Conservation (phyloP, 2,888 invertebrate species). For the Acanthococcus lagerstroemiae region DNA sequence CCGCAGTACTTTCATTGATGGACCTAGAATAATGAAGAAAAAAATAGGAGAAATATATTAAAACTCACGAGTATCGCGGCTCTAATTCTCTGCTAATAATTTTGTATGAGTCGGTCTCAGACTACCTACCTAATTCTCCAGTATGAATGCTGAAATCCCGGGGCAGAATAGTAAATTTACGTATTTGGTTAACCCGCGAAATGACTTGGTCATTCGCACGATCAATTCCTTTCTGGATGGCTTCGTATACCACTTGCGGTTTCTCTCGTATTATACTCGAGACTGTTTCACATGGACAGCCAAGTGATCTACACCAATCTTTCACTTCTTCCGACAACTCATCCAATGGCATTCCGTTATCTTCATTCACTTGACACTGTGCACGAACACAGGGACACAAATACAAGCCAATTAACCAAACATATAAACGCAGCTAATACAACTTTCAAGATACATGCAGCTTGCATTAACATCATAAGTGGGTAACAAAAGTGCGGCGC, state of each 20-base stretch:
- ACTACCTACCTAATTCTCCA: conserved; percentile 76
- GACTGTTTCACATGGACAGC: conserved; percentile 52
- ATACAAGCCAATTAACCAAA: no score
- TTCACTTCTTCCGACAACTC: conserved; percentile 53
- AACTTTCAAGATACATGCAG: no score
- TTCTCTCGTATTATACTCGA: conserved; percentile 57
- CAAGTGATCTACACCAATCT: conserved; percentile 61
- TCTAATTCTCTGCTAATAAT: no score
- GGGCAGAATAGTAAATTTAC: conserved; percentile 43
- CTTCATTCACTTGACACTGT: conserved; percentile 63
- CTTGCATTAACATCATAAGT: no score
- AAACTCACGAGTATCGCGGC: no score
- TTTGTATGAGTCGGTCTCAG: no score
- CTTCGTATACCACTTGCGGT: conserved; percentile 49
- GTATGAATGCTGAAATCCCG: conserved; percentile 74
- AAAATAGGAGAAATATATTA: no score
- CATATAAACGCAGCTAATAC: no score
- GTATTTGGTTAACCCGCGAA: conserved; percentile 78
- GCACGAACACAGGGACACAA: not conserved
- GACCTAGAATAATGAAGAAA: no score
- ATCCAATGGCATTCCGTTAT: conserved; percentile 63
- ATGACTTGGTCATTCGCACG: conserved; percentile 67
- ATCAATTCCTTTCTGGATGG: conserved; percentile 68
- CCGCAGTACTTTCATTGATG: no score
- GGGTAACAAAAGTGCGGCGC: no score